Conservation (phyloP, 2,888 invertebrate genomes). For the Metopia argyrocephala region DNA sequence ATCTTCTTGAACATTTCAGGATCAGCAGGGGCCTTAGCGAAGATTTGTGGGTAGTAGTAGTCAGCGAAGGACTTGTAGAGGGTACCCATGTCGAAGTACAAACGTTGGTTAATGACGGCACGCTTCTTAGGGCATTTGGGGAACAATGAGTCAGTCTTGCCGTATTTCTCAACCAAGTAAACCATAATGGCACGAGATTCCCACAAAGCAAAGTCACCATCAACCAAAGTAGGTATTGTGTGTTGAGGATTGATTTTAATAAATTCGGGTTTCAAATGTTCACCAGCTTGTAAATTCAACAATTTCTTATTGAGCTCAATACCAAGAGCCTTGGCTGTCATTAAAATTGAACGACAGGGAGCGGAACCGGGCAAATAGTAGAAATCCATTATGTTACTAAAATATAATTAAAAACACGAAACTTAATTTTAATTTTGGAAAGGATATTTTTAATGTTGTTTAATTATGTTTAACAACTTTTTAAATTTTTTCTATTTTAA, state of each 20-base stretch:
- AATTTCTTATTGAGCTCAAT: conserved; percentile 82
- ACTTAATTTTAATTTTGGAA: no score
- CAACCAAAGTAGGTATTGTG: conserved; percentile 88
- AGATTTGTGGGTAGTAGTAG: conserved; percentile 83
- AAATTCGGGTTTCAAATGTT: conserved; percentile 84
- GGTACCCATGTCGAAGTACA: conserved; percentile 88
- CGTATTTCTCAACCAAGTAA: conserved; percentile 88
- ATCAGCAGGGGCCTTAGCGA: conserved; percentile 81
- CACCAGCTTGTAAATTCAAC: conserved; percentile 81
- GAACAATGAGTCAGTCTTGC: conserved; percentile 83
- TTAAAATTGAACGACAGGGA: conserved; percentile 82
- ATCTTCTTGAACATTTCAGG: conserved; percentile 83
- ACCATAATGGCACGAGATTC: conserved; percentile 90
- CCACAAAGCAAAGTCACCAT: conserved; percentile 87
- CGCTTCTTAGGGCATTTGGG: conserved; percentile 87
- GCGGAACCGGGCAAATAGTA: conserved; percentile 82
- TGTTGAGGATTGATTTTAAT: conserved; percentile 89
- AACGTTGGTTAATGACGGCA: conserved; percentile 86
- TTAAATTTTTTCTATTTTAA: no score
- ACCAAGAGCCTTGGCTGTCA: conserved; percentile 83
- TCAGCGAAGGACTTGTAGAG: conserved; percentile 84
- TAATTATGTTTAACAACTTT: no score
- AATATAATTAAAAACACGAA: no score
- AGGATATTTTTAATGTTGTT: no score
- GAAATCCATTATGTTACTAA: conserved; percentile 82